These are phyloP conservation scores for Montipora capitata DNA, from an alignment of 92 coral and sea anemone species.

Conservation along the genomic window DNA sequence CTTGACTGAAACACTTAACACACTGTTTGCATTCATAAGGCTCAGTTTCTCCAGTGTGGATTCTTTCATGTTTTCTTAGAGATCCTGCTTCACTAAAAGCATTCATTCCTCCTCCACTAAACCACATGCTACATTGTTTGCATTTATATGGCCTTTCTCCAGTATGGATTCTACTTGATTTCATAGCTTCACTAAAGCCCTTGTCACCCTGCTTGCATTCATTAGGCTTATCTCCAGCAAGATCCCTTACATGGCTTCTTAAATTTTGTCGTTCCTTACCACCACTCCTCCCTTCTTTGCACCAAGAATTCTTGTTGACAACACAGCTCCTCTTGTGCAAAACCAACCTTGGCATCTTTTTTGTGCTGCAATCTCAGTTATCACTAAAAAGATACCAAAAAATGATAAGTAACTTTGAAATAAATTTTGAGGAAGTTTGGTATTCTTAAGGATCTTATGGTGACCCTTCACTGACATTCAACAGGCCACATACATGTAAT, in stretches of 20 bases:
- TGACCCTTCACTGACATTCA: no score
- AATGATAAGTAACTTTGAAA: no score
- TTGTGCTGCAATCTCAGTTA: no score
- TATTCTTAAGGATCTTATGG: no score
- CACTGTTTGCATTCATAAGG: neutral
- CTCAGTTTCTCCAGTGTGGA: neutral
- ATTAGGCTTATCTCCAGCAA: neutral
- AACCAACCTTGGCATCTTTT: neutral
- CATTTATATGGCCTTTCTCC: neutral
- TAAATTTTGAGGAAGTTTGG: no score
- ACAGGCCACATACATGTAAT: no score
- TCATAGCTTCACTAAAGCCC: no score
- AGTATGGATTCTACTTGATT: no score
- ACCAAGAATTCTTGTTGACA: neutral
- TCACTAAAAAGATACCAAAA: no score
- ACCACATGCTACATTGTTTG: neutral
- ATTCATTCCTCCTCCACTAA: neutral
- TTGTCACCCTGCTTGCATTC: no score
- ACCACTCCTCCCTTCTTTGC: neutral
- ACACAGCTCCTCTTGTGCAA: neutral
- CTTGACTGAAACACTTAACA: no score
- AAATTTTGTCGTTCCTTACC: neutral
- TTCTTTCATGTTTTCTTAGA: no score
- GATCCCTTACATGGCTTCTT: neutral
- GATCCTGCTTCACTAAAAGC: neutral